Evolutionary conservation across 2,113 vertebrate species (phyloP).

Genomic region (Dicaeum eximium): DNA sequence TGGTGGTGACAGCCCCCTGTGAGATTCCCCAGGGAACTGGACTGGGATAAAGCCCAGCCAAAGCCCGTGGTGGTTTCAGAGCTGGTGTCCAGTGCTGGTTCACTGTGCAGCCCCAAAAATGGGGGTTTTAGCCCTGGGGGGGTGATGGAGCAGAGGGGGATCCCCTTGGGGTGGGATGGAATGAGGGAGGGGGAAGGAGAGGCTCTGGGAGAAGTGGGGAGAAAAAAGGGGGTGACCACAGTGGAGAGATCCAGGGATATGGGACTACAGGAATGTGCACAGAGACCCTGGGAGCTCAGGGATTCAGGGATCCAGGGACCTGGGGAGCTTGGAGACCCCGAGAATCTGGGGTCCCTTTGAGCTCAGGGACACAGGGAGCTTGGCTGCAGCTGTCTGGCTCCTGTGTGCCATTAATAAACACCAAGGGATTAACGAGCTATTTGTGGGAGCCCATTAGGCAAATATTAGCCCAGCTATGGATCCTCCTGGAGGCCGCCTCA

Average conservation of each 20-base stretch:
- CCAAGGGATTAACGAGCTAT: background rate
- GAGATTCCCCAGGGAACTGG: rapidly evolving
- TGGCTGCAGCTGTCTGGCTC: background rate
- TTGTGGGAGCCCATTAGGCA: background rate
- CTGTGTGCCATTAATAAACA: background rate
- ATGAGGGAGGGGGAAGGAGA: background rate
- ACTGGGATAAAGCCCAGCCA: background rate
- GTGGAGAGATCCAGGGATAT: rapidly evolving
- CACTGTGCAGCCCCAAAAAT: background rate
- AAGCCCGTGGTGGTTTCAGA: background rate
- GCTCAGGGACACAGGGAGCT: background rate
- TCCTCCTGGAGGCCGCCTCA: background rate
- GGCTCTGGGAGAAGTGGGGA: too few relatives aligned
- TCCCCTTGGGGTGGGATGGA: background rate
- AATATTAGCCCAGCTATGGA: background rate
- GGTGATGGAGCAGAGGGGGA: background rate
- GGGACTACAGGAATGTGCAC: rapidly evolving
- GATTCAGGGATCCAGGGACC: too few relatives aligned
- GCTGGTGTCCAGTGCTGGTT: background rate
- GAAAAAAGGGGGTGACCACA: background rate
- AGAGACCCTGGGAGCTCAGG: background rate
- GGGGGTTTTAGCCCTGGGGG: background rate
- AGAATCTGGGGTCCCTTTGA: background rate
- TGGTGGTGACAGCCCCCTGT: background rate
- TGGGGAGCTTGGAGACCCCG: background rate